Percentiles rank a stretch among this genome's conserved stretches.
These are phyloP conservation scores for Mythimna ferrago DNA, from an alignment of 2,888 invertebrate genomes.

Conservation along the genomic window DNA sequence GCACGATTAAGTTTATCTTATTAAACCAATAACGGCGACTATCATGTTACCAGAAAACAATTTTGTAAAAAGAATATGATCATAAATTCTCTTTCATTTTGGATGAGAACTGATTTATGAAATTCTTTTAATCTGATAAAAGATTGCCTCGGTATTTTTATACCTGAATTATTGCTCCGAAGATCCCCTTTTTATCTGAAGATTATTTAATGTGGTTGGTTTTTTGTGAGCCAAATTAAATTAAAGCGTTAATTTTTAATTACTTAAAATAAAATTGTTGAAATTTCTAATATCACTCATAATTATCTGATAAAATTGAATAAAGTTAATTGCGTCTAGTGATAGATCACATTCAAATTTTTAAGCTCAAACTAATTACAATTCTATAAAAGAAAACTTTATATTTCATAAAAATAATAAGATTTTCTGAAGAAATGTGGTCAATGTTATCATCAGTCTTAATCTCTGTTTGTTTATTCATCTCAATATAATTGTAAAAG, in stretches of 20 bases:
- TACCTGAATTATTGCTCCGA: conserved; percentile 61
- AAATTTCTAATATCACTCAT: not conserved
- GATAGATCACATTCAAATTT: not conserved
- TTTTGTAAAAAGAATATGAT: conserved; percentile 57
- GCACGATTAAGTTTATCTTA: conserved; percentile 22
- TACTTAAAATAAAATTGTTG: conserved; percentile 22
- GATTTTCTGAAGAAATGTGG: not conserved
- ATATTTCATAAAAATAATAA: not conserved
- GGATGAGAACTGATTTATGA: conserved; percentile 62
- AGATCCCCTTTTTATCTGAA: conserved; percentile 47
- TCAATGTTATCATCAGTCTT: no score
- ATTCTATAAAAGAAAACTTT: no score
- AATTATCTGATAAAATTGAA: not conserved
- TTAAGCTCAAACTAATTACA: no score
- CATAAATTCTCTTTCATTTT: conserved; percentile 62
- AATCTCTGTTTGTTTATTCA: no score
- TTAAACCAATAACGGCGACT: conserved; percentile 51
- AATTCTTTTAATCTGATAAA: conserved; percentile 68
- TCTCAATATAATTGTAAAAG: no score
- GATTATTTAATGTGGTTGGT: conserved; percentile 44
- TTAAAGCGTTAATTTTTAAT: conserved; percentile 30
- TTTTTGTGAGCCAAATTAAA: conserved; percentile 26
- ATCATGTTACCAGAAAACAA: conserved; percentile 54
- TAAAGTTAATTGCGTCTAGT: not conserved
- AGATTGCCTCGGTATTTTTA: conserved; percentile 62